Evolutionary conservation across 2,113 vertebrate genomes (phyloP), one percentile per base, ranked within the genome.

Genomic region (Cisticola juncidis): DNA sequence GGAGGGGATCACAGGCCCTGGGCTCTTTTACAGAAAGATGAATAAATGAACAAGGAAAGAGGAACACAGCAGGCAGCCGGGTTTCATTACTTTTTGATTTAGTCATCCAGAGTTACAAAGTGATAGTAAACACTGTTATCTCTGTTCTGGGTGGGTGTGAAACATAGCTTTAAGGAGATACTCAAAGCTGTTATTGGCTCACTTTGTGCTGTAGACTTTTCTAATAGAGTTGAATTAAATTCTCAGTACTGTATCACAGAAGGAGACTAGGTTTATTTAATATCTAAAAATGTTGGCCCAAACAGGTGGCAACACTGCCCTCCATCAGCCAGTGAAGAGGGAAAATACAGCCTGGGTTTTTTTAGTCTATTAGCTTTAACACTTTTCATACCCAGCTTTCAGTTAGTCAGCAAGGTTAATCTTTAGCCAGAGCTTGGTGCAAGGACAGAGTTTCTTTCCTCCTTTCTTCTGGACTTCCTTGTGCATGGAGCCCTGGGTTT

Each of bases 111-210:
- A 65, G 57, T 89, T 68, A 82, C 70, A 77, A n/a, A 90, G 81
- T n/a, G 47, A 42, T 64, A 90, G 95, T 88, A 92, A 97, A 96
- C 85, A 93, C 29, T 93, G 74, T 96, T 96, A 97, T 96, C 95
- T 93, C 42, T 24, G 92, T 90, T 86, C 90, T 76, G 58, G 87
- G 79, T 78, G 81, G 93, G 91, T 88, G 90, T 93, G 87, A 95
- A 94, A 61, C 50, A 18, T 1, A 76, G 81, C 64, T 80, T 44
- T 58, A 93, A 95, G 79, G 81, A 77, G 42, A 18, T 23, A 45
- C 65, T 83, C 68, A 66, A 66, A 60, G 76, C 45, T 82, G 4
- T 60, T 81, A 53, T 5, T 93, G 79, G 35, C 85, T 96, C 38
- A 42, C 58, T 90, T 90, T 71, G 15, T 23, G 33, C 36, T 60